Evolutionary conservation across 2,888 invertebrate species (phyloP), one percentile per base, ranked within the genome.

Genomic region (Melipona bicolor): DNA sequence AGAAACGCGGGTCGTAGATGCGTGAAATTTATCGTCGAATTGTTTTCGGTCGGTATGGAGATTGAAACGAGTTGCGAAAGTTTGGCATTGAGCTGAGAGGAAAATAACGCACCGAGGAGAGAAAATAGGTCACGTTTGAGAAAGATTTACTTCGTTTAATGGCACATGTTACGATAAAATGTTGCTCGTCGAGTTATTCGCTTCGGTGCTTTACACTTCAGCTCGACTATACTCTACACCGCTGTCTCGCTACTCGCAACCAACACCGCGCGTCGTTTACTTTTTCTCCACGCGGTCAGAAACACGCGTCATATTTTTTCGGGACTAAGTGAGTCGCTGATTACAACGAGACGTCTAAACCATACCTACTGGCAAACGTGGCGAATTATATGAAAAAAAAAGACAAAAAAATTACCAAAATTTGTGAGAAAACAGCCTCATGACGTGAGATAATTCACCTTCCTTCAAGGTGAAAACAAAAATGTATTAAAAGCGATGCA

Each of bases 121-220:
- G 80, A 79, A 81, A 68, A 79, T 79, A 32, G 80, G 81, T 79
- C 81, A 24, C 61, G 52, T 70, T 69, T 56, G 54, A 67, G 71
- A 65, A 78, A 79, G 76, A 81, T 72, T 72, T 62, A 81, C 72
- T 79, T 79, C 72, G 72, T 68, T 79, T 61, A 72, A 79, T 62
- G 72, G 56, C 27, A 54, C 68, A 49, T 13, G 71, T 68, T 67
- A 24, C 80, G 67, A 79, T 79, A 61, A 68, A 79, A 68, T 79
- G 65, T 61, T 79, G 67, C 71, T 49, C 64, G 72, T n/a, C 54
- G n/a, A 4, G 27, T 49, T 67, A 32, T 67, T 71, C 71, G 19
- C 77, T 61, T 32, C 32, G 64, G 32, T 64, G 32, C 80, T 61
- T 72, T n/a, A 27, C 64, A 61, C 80, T 79, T 79, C 43, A 21